phyloP scores from a whole-genome alignment of 2,113 vertebrate species.

The Labeo catla region DNA sequence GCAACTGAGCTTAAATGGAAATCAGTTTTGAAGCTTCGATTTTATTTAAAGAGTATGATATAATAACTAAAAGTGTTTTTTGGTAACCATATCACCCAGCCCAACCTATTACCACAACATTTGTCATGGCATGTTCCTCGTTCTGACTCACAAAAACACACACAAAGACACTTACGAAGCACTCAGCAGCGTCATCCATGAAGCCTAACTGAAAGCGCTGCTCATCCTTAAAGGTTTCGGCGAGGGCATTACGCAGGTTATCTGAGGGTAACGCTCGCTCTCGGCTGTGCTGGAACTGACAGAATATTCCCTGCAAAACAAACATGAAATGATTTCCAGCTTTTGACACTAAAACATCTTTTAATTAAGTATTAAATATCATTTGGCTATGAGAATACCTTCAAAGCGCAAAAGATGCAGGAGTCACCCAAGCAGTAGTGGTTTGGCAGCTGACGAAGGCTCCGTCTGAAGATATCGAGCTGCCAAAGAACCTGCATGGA shows the following conservation, averaged over 20 bases:
- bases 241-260: constrained; percentile 91
- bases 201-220: constrained; percentile 97
- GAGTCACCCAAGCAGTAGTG: constrained; percentile 93
- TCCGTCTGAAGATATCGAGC: constrained; percentile 95
- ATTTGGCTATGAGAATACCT: constrained; percentile 77
- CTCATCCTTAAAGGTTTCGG: constrained; percentile 96
- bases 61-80: too few species aligned
- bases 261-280: constrained; percentile 95
- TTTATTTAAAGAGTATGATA: too few species aligned
- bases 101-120: not conserved
- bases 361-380: not conserved
- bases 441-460: constrained; percentile 90
- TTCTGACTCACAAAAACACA: constrained; percentile 13
- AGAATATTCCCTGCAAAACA: constrained; percentile 86
- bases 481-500: constrained; percentile 91
- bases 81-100: too few species aligned
- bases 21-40: not conserved
- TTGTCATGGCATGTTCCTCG: not conserved
- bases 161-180: constrained; percentile 86
- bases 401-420: constrained; percentile 97
- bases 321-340: not conserved
- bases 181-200: constrained; percentile 98
- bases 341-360: not conserved
- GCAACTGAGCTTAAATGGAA: not conserved
- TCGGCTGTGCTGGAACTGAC: constrained; percentile 92